These are phyloP conservation scores for Mythimna lalbum DNA, from an alignment of 2,888 invertebrate species.

Conservation along the genomic window DNA sequence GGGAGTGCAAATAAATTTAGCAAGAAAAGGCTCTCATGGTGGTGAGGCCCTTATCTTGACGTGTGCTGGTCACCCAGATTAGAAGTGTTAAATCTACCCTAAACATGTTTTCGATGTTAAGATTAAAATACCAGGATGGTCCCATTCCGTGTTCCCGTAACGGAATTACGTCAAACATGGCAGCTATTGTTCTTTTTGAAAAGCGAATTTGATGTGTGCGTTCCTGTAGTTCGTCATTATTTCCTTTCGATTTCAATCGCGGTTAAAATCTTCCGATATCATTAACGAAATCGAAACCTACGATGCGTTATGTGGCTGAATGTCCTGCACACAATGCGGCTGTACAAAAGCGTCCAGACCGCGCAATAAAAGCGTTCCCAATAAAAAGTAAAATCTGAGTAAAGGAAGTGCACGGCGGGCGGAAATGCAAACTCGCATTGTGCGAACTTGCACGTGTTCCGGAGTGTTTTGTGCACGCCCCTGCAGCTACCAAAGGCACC, in stretches of 20 bases:
- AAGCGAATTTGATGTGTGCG: conserved; percentile 65
- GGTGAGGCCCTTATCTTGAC: conserved; percentile 79
- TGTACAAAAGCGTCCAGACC: conserved; percentile 85
- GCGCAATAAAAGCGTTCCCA: conserved; percentile 83
- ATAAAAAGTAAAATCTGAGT: conserved; percentile 89
- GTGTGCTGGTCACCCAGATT: conserved; percentile 76
- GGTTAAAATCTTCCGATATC: conserved; percentile 88
- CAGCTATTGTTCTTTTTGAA: conserved; percentile 60
- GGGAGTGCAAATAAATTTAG: conserved; percentile 86
- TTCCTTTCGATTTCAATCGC: conserved; percentile 87
- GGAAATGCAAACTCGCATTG: conserved; percentile 90
- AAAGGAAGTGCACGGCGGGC: conserved; percentile 89
- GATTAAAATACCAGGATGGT: conserved; percentile 65
- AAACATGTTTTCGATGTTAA: conserved; percentile 75
- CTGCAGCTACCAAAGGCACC: conserved; percentile 76
- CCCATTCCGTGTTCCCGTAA: conserved; percentile 44
- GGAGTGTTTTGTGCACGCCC: conserved; percentile 86
- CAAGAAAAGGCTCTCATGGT: conserved; percentile 73
- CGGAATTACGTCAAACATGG: conserved; percentile 58
- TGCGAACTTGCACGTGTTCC: conserved; percentile 90
- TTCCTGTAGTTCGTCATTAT: conserved; percentile 67
- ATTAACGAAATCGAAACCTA: conserved; percentile 90
- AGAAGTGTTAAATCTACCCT: conserved; percentile 79
- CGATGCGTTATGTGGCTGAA: conserved; percentile 87
- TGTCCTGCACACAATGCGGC: conserved; percentile 83